phyloP scores from a whole-genome alignment of 2,888 invertebrate species.

The Nomada lathburiana region DNA sequence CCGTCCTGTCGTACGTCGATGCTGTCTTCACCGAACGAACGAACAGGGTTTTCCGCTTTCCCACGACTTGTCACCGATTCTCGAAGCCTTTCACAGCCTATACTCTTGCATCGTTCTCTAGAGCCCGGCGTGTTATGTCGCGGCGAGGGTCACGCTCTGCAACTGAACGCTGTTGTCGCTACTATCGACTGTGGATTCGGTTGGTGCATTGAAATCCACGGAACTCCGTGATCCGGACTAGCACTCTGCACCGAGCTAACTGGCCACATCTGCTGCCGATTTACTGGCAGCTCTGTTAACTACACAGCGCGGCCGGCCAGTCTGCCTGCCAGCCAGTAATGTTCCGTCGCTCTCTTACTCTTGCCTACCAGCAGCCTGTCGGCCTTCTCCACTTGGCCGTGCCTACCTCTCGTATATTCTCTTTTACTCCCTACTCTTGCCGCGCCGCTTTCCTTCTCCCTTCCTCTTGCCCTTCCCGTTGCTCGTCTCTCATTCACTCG shows the following conservation, averaged over 20 bases:
- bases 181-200: conserved; percentile 38
- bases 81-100: not conserved
- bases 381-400: conserved; percentile 58
- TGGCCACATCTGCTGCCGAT: conserved; percentile 75
- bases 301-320: conserved; percentile 58
- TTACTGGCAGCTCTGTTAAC: conserved; percentile 63
- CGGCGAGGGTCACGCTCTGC: conserved; percentile 41
- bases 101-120: conserved; percentile 24
- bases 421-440: conserved; percentile 30
- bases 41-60: not conserved
- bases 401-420: conserved; percentile 62
- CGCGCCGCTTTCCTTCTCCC: conserved; percentile 47
- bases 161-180: conserved; percentile 45
- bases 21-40: not conserved
- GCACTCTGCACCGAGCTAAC: conserved; percentile 72
- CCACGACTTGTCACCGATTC: conserved; percentile 39
- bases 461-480: conserved; percentile 42
- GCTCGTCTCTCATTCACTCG: conserved; percentile 57
- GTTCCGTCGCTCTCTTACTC: conserved; percentile 59
- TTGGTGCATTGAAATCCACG: conserved; percentile 49
- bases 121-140: not conserved
- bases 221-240: conserved; percentile 63
- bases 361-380: conserved; percentile 39
- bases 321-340: conserved; percentile 50
- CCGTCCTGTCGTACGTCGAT: not conserved